Conservation (phyloP, 2,797 vertebrate genomes). For the Gymnocypris eckloni region DNA sequence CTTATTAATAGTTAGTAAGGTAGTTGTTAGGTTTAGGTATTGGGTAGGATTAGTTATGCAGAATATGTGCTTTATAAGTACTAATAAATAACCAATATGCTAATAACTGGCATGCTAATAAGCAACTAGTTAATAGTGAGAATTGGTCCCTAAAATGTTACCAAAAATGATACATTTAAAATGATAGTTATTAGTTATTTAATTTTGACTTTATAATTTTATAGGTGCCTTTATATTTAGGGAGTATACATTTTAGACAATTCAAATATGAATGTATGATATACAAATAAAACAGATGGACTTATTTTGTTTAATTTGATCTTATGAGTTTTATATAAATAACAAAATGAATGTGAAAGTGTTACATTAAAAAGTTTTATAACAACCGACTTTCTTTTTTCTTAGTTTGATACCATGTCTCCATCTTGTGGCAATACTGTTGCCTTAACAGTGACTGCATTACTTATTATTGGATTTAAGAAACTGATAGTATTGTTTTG, state of each 20-base stretch:
- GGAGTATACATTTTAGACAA: neutral
- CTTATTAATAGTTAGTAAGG: neutral
- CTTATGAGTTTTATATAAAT: neutral
- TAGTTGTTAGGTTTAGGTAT: neutral
- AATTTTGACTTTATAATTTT: neutral
- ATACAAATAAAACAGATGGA: neutral
- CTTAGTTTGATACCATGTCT: slow-evolving; percentile 24
- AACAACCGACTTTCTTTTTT: neutral
- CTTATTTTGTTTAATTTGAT: neutral
- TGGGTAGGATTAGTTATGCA: neutral
- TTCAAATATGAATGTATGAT: neutral
- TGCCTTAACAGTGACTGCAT: neutral
- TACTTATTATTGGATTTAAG: neutral
- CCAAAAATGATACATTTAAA: neutral
- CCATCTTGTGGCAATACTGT: slow-evolving; percentile 38
- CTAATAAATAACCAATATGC: neutral
- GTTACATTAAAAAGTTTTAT: neutral
- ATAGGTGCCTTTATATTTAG: neutral
- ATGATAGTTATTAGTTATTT: neutral
- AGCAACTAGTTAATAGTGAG: neutral
- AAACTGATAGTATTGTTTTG: neutral
- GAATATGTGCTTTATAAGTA: neutral
- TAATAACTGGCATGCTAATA: neutral
- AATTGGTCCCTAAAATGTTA: neutral
- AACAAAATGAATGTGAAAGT: neutral